These are phyloP conservation scores for Prionailurus viverrinus DNA, from an alignment of 2,113 vertebrate genomes.

Conservation along the genomic window DNA sequence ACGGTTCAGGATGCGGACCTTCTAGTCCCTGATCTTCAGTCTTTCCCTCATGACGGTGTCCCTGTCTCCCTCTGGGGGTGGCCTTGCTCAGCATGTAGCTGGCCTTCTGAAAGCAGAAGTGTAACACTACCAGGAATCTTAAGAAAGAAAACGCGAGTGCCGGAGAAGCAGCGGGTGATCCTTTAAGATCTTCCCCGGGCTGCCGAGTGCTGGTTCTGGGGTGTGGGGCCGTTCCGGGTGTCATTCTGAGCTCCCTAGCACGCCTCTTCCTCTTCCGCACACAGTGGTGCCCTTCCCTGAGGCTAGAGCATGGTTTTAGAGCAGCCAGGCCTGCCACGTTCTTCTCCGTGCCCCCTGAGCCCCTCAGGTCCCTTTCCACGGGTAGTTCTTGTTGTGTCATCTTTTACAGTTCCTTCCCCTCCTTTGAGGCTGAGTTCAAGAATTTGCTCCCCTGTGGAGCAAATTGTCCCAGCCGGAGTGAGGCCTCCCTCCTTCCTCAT, in stretches of 20 bases:
- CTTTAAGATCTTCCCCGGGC: neutral
- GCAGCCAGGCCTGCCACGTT: neutral
- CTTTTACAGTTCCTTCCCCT: neutral
- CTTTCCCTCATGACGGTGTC: neutral
- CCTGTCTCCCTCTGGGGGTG: neutral
- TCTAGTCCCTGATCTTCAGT: neutral
- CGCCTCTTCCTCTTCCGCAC: neutral
- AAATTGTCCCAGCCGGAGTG: neutral
- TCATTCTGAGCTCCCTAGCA: neutral
- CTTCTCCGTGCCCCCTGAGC: neutral
- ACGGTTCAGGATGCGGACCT: accelerated
- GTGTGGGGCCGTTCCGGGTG: no score
- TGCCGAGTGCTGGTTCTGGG: neutral
- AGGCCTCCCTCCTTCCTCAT: neutral
- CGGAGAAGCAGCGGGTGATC: neutral
- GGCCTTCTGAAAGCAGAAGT: neutral
- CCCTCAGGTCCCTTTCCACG: neutral
- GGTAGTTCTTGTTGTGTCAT: neutral
- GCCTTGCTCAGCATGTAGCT: neutral
- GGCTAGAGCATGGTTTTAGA: neutral
- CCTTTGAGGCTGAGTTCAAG: neutral
- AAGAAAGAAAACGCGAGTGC: neutral
- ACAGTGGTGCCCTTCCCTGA: neutral
- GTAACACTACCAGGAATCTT: neutral
- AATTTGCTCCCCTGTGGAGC: neutral